These are phyloP conservation scores for Sphaerophoria rueppellii DNA, from an alignment of 2,888 invertebrate species.

Conservation along the genomic window DNA sequence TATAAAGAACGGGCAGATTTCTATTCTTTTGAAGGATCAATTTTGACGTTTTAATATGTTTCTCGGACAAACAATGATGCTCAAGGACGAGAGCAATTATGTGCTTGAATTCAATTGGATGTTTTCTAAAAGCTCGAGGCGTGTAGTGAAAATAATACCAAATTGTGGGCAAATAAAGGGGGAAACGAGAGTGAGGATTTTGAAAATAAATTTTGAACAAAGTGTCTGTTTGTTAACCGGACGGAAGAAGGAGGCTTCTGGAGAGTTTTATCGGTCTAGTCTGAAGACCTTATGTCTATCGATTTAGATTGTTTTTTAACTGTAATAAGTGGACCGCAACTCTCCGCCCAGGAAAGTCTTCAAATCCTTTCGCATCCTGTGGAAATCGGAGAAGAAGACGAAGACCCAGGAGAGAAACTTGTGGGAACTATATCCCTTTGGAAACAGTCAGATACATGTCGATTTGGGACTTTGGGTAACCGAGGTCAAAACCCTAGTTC, in stretches of 20 bases:
- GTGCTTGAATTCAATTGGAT: conserved; percentile 48
- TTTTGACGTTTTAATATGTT: conserved; percentile 71
- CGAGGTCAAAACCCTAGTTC: too few relatives aligned
- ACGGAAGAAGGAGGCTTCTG: background rate
- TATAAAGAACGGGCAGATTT: conserved; percentile 20
- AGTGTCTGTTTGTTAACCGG: background rate
- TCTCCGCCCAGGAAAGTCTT: too few relatives aligned
- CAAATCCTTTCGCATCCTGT: too few relatives aligned
- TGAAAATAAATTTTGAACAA: conserved; percentile 1
- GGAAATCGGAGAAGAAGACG: too few relatives aligned
- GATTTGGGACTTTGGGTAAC: too few relatives aligned
- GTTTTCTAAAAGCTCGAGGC: conserved; percentile 24
- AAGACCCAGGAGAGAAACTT: too few relatives aligned
- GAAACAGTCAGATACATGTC: too few relatives aligned
- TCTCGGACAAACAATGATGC: conserved; percentile 53
- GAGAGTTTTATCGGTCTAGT: too few relatives aligned
- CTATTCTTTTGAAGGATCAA: conserved; percentile 67
- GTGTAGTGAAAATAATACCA: background rate
- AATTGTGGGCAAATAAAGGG: background rate
- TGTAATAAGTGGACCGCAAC: too few relatives aligned
- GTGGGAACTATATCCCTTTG: too few relatives aligned
- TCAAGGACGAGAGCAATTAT: conserved; percentile 54
- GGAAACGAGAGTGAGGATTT: background rate
- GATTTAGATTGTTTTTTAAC: too few relatives aligned
- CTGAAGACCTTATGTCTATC: too few relatives aligned